These are phyloP conservation scores for Ochropleura leucogaster DNA, from an alignment of 2,888 invertebrate genomes.

Conservation along the genomic window DNA sequence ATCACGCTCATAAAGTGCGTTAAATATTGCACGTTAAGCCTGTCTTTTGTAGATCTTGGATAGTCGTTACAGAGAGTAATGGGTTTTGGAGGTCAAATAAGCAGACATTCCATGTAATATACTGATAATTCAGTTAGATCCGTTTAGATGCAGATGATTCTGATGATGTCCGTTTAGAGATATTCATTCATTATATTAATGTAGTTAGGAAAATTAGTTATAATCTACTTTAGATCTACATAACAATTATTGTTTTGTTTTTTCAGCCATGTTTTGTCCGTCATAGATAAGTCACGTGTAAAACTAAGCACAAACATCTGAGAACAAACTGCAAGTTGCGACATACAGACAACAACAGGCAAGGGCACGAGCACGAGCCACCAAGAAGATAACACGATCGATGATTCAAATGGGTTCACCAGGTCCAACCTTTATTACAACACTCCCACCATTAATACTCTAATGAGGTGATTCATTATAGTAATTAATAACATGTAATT, in stretches of 20 bases:
- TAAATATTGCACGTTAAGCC: too few relatives aligned
- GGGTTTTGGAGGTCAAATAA: too few relatives aligned
- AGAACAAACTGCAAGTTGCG: not conserved
- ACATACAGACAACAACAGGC: not conserved
- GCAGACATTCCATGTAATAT: too few relatives aligned
- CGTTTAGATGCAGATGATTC: too few relatives aligned
- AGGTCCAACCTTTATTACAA: constrained; percentile 24
- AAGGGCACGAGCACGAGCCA: constrained; percentile 11
- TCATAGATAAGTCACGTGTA: not conserved
- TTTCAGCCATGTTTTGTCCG: not conserved
- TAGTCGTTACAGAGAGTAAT: too few relatives aligned
- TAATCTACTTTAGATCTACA: not conserved
- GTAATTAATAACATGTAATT: constrained; percentile 1
- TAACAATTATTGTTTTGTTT: not conserved
- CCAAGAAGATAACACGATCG: constrained; percentile 25
- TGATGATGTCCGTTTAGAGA: too few relatives aligned
- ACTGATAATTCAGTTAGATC: too few relatives aligned
- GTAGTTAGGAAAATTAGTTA: not conserved
- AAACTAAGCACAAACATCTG: not conserved
- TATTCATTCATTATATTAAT: not conserved
- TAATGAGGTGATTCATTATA: constrained; percentile 35
- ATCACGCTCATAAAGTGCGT: too few relatives aligned
- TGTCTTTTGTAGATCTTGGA: too few relatives aligned
- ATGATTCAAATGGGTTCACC: constrained; percentile 31
- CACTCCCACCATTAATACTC: constrained; percentile 14